phyloP scores from a whole-genome alignment of 2,797 vertebrate species.

The Eospalax fontanierii region DNA sequence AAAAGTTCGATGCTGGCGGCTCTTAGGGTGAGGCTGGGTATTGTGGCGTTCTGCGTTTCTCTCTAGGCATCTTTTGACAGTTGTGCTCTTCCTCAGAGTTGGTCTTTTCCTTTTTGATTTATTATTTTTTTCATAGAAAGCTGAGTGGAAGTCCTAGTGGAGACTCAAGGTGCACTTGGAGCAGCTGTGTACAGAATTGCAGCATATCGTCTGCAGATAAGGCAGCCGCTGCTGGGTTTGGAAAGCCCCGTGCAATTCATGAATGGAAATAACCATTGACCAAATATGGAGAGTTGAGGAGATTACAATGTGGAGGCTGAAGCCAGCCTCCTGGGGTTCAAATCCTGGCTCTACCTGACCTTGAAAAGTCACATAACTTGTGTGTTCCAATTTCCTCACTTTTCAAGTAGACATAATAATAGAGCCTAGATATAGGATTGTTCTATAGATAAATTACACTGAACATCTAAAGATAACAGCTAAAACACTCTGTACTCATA shows the following conservation, averaged over 20 bases:
- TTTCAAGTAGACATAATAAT: conserved; percentile 8
- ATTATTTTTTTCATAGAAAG: conserved; percentile 51
- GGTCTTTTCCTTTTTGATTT: not conserved
- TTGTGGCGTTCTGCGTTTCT: not conserved
- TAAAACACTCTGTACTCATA: not conserved
- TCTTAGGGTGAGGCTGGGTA: not conserved
- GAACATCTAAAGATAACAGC: not conserved
- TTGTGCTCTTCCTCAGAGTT: conserved; percentile 14
- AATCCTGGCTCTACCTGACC: not conserved
- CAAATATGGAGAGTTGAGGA: not conserved
- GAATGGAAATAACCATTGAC: not conserved
- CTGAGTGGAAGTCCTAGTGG: conserved; percentile 30
- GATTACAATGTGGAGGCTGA: not conserved
- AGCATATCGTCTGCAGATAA: conserved; percentile 6
- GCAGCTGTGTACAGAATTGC: not conserved
- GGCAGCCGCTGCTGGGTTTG: conserved; percentile 33
- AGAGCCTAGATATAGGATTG: not conserved
- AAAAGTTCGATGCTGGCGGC: not conserved
- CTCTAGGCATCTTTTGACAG: not conserved
- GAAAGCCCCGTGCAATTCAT: not conserved
- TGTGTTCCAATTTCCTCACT: conserved; percentile 19
- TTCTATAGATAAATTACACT: not conserved
- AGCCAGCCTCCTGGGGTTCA: not conserved
- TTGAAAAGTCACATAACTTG: conserved; percentile 45
- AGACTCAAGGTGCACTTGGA: not conserved